phyloP scores from a whole-genome alignment of 2,888 invertebrate species.

The Nomada lathburiana region DNA sequence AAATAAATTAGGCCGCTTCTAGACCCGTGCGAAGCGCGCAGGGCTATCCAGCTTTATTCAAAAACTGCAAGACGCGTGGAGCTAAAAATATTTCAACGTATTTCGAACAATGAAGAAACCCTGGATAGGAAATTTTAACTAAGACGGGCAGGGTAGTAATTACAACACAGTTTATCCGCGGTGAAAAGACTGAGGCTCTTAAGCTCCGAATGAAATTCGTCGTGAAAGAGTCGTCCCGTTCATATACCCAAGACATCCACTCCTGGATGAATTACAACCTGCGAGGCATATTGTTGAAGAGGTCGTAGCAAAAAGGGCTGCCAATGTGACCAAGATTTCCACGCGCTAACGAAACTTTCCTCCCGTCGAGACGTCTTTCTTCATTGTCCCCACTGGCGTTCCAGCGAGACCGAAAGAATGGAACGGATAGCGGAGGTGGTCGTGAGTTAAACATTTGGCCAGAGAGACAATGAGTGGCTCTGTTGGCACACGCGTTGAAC shows the following conservation, averaged over 20 bases:
- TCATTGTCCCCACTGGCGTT: constrained; percentile 74
- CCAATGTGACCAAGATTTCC: background rate
- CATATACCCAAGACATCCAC: background rate
- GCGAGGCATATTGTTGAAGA: constrained; percentile 16
- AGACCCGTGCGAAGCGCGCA: too few species aligned
- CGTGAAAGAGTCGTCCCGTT: constrained; percentile 14
- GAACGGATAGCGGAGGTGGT: constrained; percentile 53
- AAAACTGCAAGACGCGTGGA: too few species aligned
- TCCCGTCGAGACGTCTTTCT: constrained; percentile 57
- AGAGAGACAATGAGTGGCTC: constrained; percentile 72
- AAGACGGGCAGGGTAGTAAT: background rate
- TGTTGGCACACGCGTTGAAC: constrained; percentile 68
- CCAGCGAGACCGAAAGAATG: constrained; percentile 60
- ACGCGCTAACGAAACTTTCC: constrained; percentile 63
- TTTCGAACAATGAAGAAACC: too few species aligned
- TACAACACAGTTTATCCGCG: background rate
- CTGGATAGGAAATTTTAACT: background rate
- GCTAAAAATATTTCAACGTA: too few species aligned
- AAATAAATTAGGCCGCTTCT: too few species aligned
- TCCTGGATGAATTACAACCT: constrained; percentile 25
- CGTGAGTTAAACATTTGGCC: constrained; percentile 76
- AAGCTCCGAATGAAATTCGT: constrained; percentile 29
- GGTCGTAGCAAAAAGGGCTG: constrained; percentile 33
- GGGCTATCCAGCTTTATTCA: too few species aligned
- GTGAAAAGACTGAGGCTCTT: constrained; percentile 19